phyloP scores from a whole-genome alignment of 2,797 vertebrate genomes.

The Cheracebus regulus region DNA sequence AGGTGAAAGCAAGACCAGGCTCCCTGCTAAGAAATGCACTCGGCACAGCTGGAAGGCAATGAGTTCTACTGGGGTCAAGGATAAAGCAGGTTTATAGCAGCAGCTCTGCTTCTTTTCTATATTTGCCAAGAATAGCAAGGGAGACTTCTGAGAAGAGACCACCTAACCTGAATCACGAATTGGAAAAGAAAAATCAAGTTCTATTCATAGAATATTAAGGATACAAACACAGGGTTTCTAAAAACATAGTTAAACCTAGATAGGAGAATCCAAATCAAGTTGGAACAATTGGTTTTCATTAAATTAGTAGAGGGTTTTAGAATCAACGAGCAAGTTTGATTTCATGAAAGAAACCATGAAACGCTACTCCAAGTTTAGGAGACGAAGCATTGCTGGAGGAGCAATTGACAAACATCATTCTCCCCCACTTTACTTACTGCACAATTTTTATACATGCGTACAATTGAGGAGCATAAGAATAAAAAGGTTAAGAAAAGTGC shows the following conservation, averaged over 20 bases:
- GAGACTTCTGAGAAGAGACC: not conserved
- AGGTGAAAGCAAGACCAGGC: not conserved
- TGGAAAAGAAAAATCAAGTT: not conserved
- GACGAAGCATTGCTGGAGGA: not conserved
- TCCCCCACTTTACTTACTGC: not conserved
- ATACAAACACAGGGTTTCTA: not conserved
- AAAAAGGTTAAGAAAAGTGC: not conserved
- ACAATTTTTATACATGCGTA: not conserved
- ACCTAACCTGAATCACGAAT: not conserved
- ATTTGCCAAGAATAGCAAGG: not conserved
- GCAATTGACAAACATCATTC: not conserved
- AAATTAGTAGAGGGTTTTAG: not conserved
- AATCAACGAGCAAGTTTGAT: not conserved
- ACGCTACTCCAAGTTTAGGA: not conserved
- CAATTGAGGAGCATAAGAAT: not conserved
- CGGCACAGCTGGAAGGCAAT: not conserved
- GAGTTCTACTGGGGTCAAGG: not conserved
- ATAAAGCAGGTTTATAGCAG: not conserved
- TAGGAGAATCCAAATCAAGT: not conserved
- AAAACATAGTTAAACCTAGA: not conserved
- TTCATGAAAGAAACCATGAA: not conserved
- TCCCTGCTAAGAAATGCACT: not conserved
- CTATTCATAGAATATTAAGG: not conserved
- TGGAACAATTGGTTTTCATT: not conserved
- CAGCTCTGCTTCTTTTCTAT: not conserved